Conservation (phyloP, 2,113 vertebrate species). For the Andinoacara biseriatus region DNA sequence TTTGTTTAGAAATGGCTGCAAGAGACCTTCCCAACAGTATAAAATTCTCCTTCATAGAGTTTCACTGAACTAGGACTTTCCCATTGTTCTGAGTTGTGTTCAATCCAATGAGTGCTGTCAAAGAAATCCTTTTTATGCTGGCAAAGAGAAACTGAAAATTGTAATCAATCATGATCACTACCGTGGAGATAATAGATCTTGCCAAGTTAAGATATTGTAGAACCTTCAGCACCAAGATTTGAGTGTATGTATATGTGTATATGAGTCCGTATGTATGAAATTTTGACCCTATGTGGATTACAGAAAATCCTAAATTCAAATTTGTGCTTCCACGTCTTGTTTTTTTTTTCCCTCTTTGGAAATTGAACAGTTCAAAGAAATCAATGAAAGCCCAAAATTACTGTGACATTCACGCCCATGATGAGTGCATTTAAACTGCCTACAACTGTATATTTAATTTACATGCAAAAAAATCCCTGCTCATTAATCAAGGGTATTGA, state of each 20-base stretch:
- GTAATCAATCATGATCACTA: background rate
- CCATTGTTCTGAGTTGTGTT: background rate
- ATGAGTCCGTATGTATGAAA: background rate
- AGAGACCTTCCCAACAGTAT: background rate
- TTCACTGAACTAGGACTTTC: background rate
- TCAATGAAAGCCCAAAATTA: background rate
- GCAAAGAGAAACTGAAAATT: background rate
- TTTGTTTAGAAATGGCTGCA: too few species aligned
- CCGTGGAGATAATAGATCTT: background rate
- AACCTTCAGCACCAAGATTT: background rate
- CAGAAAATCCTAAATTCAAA: too few species aligned
- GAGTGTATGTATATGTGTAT: background rate
- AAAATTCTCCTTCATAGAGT: background rate
- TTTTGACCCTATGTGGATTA: background rate
- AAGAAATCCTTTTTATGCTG: background rate
- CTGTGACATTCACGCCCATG: background rate
- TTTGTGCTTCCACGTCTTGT: background rate
- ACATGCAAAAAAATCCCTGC: background rate
- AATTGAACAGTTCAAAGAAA: background rate
- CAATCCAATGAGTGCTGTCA: background rate
- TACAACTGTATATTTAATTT: background rate
- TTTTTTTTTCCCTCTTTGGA: background rate
- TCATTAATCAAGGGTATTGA: background rate
- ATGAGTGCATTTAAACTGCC: rapidly evolving
- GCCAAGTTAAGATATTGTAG: background rate